Evolutionary conservation across 2,797 vertebrate genomes (phyloP).

Genomic region (Oceanodroma leucorhoa): DNA sequence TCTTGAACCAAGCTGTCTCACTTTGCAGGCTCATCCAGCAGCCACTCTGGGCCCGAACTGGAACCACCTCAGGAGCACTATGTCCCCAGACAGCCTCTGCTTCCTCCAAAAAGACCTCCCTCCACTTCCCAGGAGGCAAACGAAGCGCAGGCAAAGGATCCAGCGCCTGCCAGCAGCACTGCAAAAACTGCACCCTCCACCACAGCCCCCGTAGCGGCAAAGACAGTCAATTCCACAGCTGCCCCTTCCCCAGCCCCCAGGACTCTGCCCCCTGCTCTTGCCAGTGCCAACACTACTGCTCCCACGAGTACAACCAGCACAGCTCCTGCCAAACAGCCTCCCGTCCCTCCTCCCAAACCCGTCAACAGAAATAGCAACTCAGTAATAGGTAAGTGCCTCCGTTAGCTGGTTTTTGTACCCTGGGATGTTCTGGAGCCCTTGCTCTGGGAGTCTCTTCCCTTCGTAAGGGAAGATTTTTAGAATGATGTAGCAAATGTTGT

Average conservation of each 20-base stretch:
- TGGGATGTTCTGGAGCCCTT: not conserved
- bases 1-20: not conserved
- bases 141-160: conserved; percentile 67
- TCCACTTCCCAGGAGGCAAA: conserved; percentile 79
- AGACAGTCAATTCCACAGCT: conserved; percentile 33
- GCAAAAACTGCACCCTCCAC: conserved; percentile 73
- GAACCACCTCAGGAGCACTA: conserved; percentile 79
- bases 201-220: conserved; percentile 13
- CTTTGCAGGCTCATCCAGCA: conserved; percentile 81
- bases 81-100: conserved; percentile 82
- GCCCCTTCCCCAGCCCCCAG: conserved; percentile 74
- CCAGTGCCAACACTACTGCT: conserved; percentile 72
- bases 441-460: not conserved
- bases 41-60: conserved; percentile 77
- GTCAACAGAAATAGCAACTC: conserved; percentile 87
- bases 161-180: conserved; percentile 48
- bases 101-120: conserved; percentile 89
- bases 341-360: conserved; percentile 92
- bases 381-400: conserved; percentile 85
- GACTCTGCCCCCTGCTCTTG: conserved; percentile 71
- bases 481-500: not conserved
- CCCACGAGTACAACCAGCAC: conserved; percentile 53
- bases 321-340: conserved; percentile 86
- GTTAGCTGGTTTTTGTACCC: not conserved
- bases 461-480: not conserved